phyloP scores from a whole-genome alignment of 2,113 vertebrate genomes.

The Hoplias malabaricus region DNA sequence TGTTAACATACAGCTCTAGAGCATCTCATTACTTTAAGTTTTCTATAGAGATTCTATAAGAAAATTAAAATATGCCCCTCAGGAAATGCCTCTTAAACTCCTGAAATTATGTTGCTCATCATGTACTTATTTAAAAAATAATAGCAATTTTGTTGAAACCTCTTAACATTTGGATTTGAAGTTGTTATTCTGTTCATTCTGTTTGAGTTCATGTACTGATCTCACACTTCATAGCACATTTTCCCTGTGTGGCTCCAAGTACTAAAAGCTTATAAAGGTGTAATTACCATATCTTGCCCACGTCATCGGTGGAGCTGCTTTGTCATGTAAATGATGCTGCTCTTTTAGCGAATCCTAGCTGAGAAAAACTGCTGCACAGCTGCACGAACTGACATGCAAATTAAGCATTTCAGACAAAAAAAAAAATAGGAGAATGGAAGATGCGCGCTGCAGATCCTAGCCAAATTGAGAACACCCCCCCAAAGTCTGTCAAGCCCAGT shows the following conservation, averaged over 20 bases:
- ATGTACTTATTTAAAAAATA: no score
- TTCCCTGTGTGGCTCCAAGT: constrained; percentile 29
- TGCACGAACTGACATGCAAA: constrained; percentile 48
- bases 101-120: no score
- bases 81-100: no score
- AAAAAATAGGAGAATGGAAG: constrained; percentile 34
- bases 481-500: not conserved
- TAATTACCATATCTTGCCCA: constrained; percentile 45
- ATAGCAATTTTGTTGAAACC: no score
- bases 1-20: no score
- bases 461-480: constrained; percentile 8
- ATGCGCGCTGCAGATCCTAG: constrained; percentile 33
- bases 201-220: not conserved
- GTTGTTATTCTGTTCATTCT: constrained; percentile 17
- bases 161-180: constrained; percentile 10
- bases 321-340: constrained; percentile 45
- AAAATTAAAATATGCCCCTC: no score
- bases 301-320: constrained; percentile 35
- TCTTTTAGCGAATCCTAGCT: constrained; percentile 38
- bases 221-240: not conserved
- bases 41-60: no score
- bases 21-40: no score
- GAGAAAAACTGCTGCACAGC: constrained; percentile 40
- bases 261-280: constrained; percentile 43
- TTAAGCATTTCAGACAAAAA: constrained; percentile 34